Base-by-base conservation (phyloP, 35 echinoderm and acorn worm genomes). In the Diadema setosum region DNA sequence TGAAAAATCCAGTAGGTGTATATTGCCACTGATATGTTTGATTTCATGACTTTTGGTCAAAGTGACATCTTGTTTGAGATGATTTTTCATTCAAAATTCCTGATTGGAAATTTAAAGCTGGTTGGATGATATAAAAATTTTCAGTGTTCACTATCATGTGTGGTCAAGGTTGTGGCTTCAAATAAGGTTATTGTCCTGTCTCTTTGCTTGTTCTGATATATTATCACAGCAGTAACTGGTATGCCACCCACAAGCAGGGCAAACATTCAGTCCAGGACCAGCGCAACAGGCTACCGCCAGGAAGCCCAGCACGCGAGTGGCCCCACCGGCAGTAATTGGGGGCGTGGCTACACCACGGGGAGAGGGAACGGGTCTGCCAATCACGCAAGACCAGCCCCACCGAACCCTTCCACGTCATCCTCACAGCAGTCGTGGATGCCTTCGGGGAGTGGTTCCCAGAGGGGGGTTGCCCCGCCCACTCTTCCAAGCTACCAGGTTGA, bases 401-500 rank as follows among this genome's bases (percentile, higher is more conserved):
- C 30, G 36, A 44, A 16, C 20, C 29, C 73, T n/a, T 36, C 73
- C 37, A 42, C 24, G 11, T 15, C 15, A 0, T 17, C 4, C 0
- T n/a, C 83, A 86, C n/a, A n/a, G n/a, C n/a, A n/a, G n/a, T n/a
- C n/a, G n/a, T n/a, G n/a, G 8, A 32, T 33, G 4, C 32, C 55
- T n/a, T 87, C 24, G 1, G 44, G 83, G 52, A 84, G 44, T 16
- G 74, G 63, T 21, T 73, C 44, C 25, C 42, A 1, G 56, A 88
- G 23, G 5, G 42, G 17, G 50, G 60, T 7, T 58, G 34, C 27
- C 49, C 32, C 42, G 78, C 48, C 44, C 58, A 89, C 46, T 32
- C 67, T 30, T 84, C 39, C 73, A 11, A 78, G 90, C 8, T 91
- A 88, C 45, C 29, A 45, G 15, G 50, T 70, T 1, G 59, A 88